Conservation (phyloP, 2,888 invertebrate species). For the Hypolimnas misippus region DNA sequence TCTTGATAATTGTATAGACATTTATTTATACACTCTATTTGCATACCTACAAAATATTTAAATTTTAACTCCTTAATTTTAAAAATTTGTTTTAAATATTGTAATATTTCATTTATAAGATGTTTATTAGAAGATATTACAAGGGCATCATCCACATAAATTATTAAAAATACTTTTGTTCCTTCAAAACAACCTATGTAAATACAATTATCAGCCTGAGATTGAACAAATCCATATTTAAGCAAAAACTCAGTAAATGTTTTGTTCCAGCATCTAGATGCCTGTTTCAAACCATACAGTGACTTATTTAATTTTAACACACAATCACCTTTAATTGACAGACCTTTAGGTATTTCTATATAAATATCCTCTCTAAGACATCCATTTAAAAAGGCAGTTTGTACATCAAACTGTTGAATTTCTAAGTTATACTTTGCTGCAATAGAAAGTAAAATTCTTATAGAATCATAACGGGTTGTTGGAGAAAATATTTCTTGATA, state of each 20-base stretch:
- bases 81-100: slow-evolving; percentile 42
- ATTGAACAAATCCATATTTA: slow-evolving; percentile 19
- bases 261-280: slow-evolving; percentile 32
- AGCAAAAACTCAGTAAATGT: slow-evolving; percentile 11
- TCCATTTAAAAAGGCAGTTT: slow-evolving; percentile 47
- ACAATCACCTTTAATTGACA: not conserved
- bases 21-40: slow-evolving; percentile 39
- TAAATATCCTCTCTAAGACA: slow-evolving; percentile 41
- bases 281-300: slow-evolving; percentile 32
- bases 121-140: too few relatives aligned
- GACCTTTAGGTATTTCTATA: slow-evolving; percentile 44
- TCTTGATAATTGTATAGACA: slow-evolving; percentile 42
- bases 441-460: slow-evolving; percentile 40
- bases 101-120: slow-evolving; percentile 29
- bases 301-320: slow-evolving; percentile 35
- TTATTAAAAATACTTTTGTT: slow-evolving; percentile 43
- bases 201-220: too few relatives aligned
- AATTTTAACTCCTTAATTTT: slow-evolving; percentile 43
- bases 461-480: slow-evolving; percentile 40
- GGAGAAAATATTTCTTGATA: slow-evolving; percentile 43
- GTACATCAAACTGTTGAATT: slow-evolving; percentile 44
- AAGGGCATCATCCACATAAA: too few relatives aligned
- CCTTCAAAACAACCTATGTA: slow-evolving; percentile 29
- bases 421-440: slow-evolving; percentile 33
- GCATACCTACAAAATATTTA: slow-evolving; percentile 45